phyloP scores from a whole-genome alignment of 2,113 vertebrate genomes.

The Cacatua alba region DNA sequence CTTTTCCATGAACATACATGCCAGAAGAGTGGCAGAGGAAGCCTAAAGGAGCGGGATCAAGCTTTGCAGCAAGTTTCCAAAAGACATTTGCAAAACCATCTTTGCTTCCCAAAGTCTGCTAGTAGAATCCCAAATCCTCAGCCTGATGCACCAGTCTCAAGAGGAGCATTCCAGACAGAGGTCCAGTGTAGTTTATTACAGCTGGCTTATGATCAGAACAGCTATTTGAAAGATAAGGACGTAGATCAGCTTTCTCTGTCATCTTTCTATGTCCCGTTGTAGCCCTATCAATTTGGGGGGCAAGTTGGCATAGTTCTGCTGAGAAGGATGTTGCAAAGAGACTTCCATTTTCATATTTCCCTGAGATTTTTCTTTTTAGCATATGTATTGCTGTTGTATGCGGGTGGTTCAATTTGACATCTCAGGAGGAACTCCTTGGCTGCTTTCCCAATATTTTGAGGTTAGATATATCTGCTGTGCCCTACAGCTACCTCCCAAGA shows the following conservation, averaged over 20 bases:
- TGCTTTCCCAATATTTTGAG: neutral
- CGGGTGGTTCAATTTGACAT: neutral
- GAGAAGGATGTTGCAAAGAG: neutral
- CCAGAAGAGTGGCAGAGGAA: neutral
- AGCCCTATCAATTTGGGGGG: neutral
- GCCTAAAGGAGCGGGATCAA: neutral
- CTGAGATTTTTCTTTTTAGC: neutral
- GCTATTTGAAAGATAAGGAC: neutral
- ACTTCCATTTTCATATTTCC: neutral
- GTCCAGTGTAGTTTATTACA: neutral
- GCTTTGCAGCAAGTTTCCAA: neutral
- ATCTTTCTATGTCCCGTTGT: neutral
- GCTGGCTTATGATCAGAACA: neutral
- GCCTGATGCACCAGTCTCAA: neutral
- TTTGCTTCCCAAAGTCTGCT: neutral
- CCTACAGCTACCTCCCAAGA: neutral
- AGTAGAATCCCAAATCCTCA: neutral
- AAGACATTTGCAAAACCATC: neutral
- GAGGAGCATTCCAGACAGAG: neutral
- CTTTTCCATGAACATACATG: neutral
- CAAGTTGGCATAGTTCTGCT: neutral
- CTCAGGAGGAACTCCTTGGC: neutral
- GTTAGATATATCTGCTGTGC: neutral
- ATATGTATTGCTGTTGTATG: neutral
- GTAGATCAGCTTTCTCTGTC: neutral